phyloP scores from a whole-genome alignment of 1,140 invertebrate genomes.

The Apis florea region DNA sequence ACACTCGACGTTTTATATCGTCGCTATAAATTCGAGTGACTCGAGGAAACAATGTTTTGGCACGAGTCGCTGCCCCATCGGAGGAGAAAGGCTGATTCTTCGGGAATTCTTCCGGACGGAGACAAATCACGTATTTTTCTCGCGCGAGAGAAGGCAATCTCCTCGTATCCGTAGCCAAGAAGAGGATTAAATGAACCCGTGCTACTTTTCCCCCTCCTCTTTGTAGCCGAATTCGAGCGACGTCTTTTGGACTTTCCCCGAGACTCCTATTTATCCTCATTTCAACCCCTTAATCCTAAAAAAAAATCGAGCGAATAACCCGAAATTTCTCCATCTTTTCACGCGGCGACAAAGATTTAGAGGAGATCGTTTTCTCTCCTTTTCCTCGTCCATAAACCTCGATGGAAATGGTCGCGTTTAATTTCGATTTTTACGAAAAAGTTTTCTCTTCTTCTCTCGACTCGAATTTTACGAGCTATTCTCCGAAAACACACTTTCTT shows the following conservation, averaged over 20 bases:
- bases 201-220: not conserved
- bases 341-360: too few species aligned
- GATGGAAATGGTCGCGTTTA: too few species aligned
- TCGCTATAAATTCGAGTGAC: not conserved
- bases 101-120: constrained; percentile 2
- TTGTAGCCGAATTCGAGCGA: not conserved
- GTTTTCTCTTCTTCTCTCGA: too few species aligned
- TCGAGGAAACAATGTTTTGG: constrained; percentile 23
- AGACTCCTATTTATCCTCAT: not conserved
- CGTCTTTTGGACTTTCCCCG: constrained; percentile 21
- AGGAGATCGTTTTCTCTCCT: too few species aligned
- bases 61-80: constrained; percentile 18
- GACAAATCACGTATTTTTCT: constrained; percentile 49
- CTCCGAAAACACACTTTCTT: constrained; percentile 10
- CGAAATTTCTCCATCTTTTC: not conserved
- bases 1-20: not conserved
- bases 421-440: too few species aligned
- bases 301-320: not conserved
- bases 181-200: constrained; percentile 36
- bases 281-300: constrained; percentile 17
- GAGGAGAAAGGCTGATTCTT: not conserved
- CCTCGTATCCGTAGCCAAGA: constrained; percentile 32
- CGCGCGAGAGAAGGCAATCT: not conserved
- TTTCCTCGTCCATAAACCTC: too few species aligned
- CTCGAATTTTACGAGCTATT: not conserved